Evolutionary conservation across 2,888 invertebrate genomes (phyloP), one percentile per base, ranked within the genome.

Genomic region (Spilarctia lutea): DNA sequence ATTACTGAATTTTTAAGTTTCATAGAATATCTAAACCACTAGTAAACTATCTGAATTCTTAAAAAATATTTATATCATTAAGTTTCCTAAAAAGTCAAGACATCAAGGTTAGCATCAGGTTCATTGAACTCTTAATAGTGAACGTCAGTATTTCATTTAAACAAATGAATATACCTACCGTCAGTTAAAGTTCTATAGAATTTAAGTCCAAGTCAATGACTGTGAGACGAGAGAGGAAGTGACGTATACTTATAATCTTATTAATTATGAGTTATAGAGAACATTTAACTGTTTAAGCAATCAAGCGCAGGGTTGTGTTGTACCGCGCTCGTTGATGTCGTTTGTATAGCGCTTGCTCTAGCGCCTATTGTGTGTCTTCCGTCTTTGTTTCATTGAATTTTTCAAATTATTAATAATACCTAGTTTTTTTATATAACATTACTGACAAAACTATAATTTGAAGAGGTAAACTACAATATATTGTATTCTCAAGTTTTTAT

Each of bases 271-370:
- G 76, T 78, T 73, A 78, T 83, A 78, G 75, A 73, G 79, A 72
- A 78, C 78, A 78, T 79, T 81, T 79, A 83, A 80, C 85, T 79
- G 81, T 83, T 81, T 72, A 79, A 65, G 82, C 68, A 83, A 85
- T 85, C 83, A 86, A 79, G 86, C 86, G 86, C 85, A 88, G 79
- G 81, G 79, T 75, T 75, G 73, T 78, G 82, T 75, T 72, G 74
- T 71, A 74, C 75, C 75, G 87, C 89, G 90, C 93, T 85, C 95
- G 95, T 95, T 95, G 94, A 95, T 92, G 93, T 95, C 95, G 91
- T 95, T 94, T 93, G 91, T 92, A 93, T 82, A 83, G 79, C 84
- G 81, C 75, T 77, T 81, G 84, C 83, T 82, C 79, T 76, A 73
- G 75, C 76, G 75, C 74, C 73, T 79, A 67, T 81, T 80, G 76